Base-by-base conservation (phyloP, 2,797 vertebrate species). In the Micropoecilia bifurca region DNA sequence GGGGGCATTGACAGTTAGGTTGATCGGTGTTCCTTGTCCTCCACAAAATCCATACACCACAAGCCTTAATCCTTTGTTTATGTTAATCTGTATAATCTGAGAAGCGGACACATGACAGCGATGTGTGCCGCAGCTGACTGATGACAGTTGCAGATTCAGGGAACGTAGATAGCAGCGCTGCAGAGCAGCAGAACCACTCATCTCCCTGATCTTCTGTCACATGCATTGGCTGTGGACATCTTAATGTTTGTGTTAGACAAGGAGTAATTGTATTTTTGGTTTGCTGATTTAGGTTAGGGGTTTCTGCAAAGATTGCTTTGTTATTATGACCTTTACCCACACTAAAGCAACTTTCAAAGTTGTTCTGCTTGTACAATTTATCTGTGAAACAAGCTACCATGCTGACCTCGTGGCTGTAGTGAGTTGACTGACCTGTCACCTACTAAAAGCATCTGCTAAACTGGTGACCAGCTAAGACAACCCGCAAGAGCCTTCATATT, bases 271-370 rank as follows among this genome's bases (percentile, higher is more conserved):
- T 69, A 43, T 43, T 69, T 69, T 43, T 41, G 66, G 39, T 69
- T 41, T 69, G 39, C 39, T n/a, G 39, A 43, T 41, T 69, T 43
- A n/a, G 39, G 33, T 69, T 43, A n/a, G 12, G 39, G 39, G 1
- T 66, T 69, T 28, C 39, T 43, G 20, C 39, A 43, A 69, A 69
- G 20, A 43, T 69, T 69, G 13, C 39, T 43, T 69, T 41, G 66
- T 69, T 69, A n/a, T 43, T 14, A n/a, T 43, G 66, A 69, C 66
- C 66, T 69, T 69, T 69, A n/a, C 10, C 66, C 39, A 69, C 20
- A 39, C 39, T 43, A 43, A 66, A 39, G 36, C 16, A 39, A 41
- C 22, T 41, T 69, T 69, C 20, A 5, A 41, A 41, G 66, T 4
- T 0, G 39, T 43, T 68, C 22, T 68, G 39, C 66, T 43, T 43